Evolutionary conservation across 1,140 invertebrate species (phyloP).

Genomic region (Papilio aristodemus): DNA sequence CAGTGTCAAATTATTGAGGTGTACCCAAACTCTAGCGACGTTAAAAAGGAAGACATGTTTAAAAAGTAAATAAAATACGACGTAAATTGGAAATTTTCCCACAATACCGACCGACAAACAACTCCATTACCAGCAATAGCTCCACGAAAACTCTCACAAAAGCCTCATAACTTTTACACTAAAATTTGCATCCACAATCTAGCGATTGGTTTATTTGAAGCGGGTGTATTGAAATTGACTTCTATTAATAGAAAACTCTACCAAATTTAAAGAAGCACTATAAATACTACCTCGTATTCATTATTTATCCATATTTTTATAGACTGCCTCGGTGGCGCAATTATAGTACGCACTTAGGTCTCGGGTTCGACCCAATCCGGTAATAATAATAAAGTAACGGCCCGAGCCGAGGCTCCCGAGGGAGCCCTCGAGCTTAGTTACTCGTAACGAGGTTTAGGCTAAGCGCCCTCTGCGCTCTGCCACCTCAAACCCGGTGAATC

Average conservation of each 20-base stretch:
- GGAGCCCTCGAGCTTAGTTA: too few relatives aligned
- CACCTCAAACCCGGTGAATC: too few relatives aligned
- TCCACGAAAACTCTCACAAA: constrained; percentile 3
- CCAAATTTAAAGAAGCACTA: too few relatives aligned
- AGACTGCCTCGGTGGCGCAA: too few relatives aligned
- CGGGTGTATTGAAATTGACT: not conserved
- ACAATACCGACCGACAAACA: constrained; percentile 11
- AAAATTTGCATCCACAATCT: constrained; percentile 4
- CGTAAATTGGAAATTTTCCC: constrained; percentile 6
- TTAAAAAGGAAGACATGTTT: not conserved
- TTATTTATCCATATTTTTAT: too few relatives aligned
- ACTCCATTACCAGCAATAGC: constrained; percentile 6
- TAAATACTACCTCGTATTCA: too few relatives aligned
- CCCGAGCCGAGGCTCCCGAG: too few relatives aligned
- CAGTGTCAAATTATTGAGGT: not conserved
- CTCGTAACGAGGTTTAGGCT: too few relatives aligned
- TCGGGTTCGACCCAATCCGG: too few relatives aligned
- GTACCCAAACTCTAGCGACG: not conserved
- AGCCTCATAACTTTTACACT: constrained; percentile 12
- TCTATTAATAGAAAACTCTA: not conserved
- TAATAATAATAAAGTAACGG: too few relatives aligned
- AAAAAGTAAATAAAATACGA: not conserved
- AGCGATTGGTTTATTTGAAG: constrained; percentile 1
- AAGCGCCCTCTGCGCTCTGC: too few relatives aligned
- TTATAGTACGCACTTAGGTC: too few relatives aligned